Percentiles rank a stretch among this genome's conserved stretches.
phyloP scores from a whole-genome alignment of 2,797 vertebrate genomes.

The Onychomys leucogaster region DNA sequence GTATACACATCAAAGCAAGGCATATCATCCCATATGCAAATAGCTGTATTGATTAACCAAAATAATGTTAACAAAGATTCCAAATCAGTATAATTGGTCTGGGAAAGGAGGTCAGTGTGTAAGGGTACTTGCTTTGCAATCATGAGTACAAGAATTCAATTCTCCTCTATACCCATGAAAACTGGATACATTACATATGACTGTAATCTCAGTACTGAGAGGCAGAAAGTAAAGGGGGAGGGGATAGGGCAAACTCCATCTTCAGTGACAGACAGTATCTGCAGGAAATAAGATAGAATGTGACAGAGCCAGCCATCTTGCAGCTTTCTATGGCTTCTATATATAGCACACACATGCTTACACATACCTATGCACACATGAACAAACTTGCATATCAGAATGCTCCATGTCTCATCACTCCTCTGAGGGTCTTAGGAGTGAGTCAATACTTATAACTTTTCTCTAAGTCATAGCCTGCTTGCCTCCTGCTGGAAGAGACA shows the following conservation, averaged over 20 bases:
- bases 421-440: not conserved
- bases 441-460: not conserved
- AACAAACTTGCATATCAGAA: not conserved
- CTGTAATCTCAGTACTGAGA: not conserved
- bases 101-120: not conserved
- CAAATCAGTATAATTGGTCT: not conserved
- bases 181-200: not conserved
- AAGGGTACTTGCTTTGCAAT: not conserved
- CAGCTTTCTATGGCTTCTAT: not conserved
- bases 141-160: too few species aligned
- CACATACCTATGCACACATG: not conserved
- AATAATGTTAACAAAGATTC: not conserved
- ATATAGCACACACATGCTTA: not conserved
- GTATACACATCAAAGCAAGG: not conserved
- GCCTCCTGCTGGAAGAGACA: not conserved
- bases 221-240: not conserved
- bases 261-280: not conserved
- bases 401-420: not conserved
- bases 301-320: not conserved
- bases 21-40: not conserved
- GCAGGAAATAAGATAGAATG: not conserved
- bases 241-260: not conserved
- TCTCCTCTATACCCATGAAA: not conserved
- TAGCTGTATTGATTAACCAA: not conserved
- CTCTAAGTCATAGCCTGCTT: accelerated